Evolutionary conservation across 64 coral and sea anemone species (phyloP).

Genomic region (Stylophora pistillata): DNA sequence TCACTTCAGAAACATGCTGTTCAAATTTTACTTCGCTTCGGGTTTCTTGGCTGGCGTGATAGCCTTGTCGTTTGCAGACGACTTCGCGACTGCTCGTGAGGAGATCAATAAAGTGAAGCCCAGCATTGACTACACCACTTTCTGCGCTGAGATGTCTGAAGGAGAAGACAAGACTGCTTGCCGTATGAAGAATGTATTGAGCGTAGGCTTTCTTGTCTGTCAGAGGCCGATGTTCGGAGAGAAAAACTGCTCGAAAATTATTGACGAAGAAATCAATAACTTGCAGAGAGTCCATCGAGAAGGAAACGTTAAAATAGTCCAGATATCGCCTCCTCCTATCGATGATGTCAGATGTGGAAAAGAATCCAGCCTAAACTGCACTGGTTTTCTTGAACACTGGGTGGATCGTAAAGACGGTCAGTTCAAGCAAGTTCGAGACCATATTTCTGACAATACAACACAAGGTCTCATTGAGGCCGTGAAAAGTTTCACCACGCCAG

Average conservation of each 20-base stretch:
- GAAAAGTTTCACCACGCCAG: conserved; percentile 1
- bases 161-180: conserved; percentile 66
- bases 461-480: conserved; percentile 2
- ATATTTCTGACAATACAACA: conserved; percentile 1
- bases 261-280: conserved; percentile 8
- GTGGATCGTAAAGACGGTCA: background rate
- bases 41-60: background rate
- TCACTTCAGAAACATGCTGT: background rate
- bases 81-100: conserved; percentile 38
- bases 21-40: conserved; percentile 5
- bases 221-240: conserved; percentile 15
- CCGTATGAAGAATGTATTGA: conserved; percentile 21
- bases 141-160: conserved; percentile 6
- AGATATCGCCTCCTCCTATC: conserved; percentile 30
- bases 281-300: background rate
- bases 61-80: background rate
- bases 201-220: conserved; percentile 59
- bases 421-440: conserved; percentile 34
- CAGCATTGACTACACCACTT: conserved; percentile 32
- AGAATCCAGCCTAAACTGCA: conserved; percentile 22
- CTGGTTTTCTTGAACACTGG: conserved; percentile 51
- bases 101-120: conserved; percentile 30
- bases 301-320: conserved; percentile 19
- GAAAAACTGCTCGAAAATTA: conserved; percentile 8
- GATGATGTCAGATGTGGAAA: conserved; percentile 45